Percentiles rank a stretch among this genome's conserved stretches.
Evolutionary conservation across 2,797 vertebrate genomes (phyloP).

Genomic region (Clarias pachynema): DNA sequence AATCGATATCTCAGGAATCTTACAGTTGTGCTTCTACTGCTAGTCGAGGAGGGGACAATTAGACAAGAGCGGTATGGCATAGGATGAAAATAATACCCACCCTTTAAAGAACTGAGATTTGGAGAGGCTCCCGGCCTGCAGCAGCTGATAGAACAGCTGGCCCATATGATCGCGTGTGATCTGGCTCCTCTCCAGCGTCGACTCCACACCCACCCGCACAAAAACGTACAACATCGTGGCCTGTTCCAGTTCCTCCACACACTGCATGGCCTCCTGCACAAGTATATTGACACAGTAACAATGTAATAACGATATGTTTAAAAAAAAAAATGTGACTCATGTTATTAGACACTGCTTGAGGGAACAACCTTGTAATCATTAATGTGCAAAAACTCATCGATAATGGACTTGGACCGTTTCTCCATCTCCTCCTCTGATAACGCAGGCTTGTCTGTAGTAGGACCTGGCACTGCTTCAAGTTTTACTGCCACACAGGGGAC

Average conservation of each 20-base stretch:
- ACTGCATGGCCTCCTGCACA: conserved; percentile 91
- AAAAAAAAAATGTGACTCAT: neutral
- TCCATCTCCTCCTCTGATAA: conserved; percentile 89
- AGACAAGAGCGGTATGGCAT: neutral
- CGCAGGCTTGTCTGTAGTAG: conserved; percentile 73
- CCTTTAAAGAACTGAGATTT: conserved; percentile 91
- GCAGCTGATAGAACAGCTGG: conserved; percentile 88
- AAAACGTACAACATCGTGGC: conserved; percentile 84
- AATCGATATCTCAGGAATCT: neutral
- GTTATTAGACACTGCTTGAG: conserved; percentile 29
- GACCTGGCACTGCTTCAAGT: conserved; percentile 76
- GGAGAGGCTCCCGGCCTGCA: conserved; percentile 85
- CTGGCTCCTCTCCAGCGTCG: conserved; percentile 94
- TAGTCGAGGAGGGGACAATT: neutral
- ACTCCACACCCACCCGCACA: conserved; percentile 91
- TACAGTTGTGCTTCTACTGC: neutral
- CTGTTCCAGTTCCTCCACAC: conserved; percentile 88
- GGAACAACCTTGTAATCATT: conserved; percentile 90
- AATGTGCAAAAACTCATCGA: conserved; percentile 98
- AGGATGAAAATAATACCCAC: conserved; percentile 68
- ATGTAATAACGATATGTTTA: neutral
- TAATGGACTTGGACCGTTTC: conserved; percentile 91
- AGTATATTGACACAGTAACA: neutral
- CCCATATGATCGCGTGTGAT: conserved; percentile 97
- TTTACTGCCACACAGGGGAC: conserved; percentile 73